These are phyloP conservation scores for Salmo trutta DNA, from an alignment of 2,797 vertebrate species.

Conservation along the genomic window DNA sequence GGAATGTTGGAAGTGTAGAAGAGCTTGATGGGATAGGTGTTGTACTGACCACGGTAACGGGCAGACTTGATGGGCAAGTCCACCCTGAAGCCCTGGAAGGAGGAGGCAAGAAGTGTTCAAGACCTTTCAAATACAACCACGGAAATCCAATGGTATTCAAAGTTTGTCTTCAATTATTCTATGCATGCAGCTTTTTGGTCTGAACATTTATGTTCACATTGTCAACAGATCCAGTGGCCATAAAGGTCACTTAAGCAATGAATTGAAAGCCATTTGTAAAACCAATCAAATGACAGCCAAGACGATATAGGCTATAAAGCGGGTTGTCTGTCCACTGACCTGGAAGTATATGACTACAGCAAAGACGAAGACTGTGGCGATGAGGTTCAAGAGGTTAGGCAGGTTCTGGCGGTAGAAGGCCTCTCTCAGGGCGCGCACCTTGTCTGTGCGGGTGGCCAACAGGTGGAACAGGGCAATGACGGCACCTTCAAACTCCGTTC, in stretches of 20 bases:
- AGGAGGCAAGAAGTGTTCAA: background rate
- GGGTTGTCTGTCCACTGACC: slow-evolving; percentile 71
- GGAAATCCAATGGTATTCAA: background rate
- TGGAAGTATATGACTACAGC: slow-evolving; percentile 99
- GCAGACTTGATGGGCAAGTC: slow-evolving; percentile 98
- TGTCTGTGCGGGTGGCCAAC: slow-evolving; percentile 96
- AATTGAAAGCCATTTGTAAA: background rate
- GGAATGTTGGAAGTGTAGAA: slow-evolving; percentile 99
- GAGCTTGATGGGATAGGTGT: slow-evolving; percentile 98
- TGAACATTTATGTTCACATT: background rate
- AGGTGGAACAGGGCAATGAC: slow-evolving; percentile 98
- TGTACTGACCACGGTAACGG: slow-evolving; percentile 97
- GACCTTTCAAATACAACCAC: background rate
- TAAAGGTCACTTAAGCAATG: background rate
- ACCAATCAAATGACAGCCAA: background rate
- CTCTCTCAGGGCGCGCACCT: slow-evolving; percentile 95
- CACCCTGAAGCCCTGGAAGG: slow-evolving; percentile 92
- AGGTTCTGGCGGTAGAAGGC: slow-evolving; percentile 99
- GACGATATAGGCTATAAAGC: background rate
- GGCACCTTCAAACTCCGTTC: slow-evolving; percentile 97
- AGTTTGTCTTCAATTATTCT: background rate
- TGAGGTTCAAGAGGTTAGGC: slow-evolving; percentile 98
- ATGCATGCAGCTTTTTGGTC: background rate
- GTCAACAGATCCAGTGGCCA: background rate
- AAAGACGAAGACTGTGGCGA: slow-evolving; percentile 97